These are phyloP conservation scores for Machimus atricapillus DNA, from an alignment of 2,888 invertebrate genomes.

Conservation along the genomic window DNA sequence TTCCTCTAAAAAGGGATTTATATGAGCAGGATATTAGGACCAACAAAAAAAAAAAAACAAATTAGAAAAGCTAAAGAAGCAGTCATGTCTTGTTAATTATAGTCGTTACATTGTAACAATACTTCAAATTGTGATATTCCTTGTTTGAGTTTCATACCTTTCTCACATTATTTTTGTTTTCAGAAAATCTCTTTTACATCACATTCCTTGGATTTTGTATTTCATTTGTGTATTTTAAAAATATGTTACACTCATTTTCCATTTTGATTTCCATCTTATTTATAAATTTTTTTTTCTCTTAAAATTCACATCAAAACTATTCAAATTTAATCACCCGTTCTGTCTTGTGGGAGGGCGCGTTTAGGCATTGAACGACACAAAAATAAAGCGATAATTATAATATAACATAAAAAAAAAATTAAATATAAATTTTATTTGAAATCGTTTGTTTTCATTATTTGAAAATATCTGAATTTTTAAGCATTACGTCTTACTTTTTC, in stretches of 20 bases:
- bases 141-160: not conserved
- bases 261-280: conserved; percentile 13
- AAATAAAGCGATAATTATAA: not conserved
- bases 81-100: not conserved
- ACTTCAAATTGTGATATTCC: not conserved
- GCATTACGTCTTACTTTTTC: conserved; percentile 24
- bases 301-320: conserved; percentile 39
- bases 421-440: not conserved
- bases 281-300: not conserved
- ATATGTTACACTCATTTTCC: not conserved
- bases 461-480: conserved; percentile 31
- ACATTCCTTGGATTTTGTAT: not conserved
- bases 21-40: not conserved
- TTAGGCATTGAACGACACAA: conserved; percentile 38
- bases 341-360: conserved; percentile 46
- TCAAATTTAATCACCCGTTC: conserved; percentile 43
- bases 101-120: not conserved
- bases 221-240: not conserved
- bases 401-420: not conserved
- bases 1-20: not conserved
- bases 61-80: not conserved
- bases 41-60: not conserved
- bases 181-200: not conserved
- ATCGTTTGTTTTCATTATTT: conserved; percentile 12
- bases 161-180: not conserved